phyloP scores from a whole-genome alignment of 2,888 invertebrate species.

The Exephanes ischioxanthus region DNA sequence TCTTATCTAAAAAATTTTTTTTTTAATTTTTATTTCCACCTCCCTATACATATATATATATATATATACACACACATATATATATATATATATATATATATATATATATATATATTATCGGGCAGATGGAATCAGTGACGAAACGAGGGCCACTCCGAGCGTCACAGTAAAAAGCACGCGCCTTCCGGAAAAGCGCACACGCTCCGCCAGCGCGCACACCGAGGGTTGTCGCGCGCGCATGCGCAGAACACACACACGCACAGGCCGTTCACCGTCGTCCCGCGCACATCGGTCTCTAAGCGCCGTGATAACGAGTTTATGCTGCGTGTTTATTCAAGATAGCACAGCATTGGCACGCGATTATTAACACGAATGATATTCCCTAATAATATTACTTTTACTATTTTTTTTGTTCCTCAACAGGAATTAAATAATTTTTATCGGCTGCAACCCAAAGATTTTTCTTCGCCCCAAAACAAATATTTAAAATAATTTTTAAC shows the following conservation, averaged over 20 bases:
- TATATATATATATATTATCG: not conserved
- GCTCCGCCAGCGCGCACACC: constrained; percentile 14
- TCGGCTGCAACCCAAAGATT: no score
- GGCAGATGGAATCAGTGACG: not conserved
- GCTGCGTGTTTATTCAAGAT: constrained; percentile 35
- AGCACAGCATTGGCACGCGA: constrained; percentile 34
- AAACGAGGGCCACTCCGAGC: constrained; percentile 22
- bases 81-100: no score
- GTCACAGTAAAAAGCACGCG: constrained; percentile 35
- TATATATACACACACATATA: no score
- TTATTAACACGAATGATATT: constrained; percentile 29
- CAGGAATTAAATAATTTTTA: no score
- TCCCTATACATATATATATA: no score
- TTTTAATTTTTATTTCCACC: not conserved
- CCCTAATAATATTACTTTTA: not conserved
- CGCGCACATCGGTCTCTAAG: not conserved
- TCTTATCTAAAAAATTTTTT: constrained; percentile 1
- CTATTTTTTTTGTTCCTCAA: not conserved
- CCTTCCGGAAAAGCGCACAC: constrained; percentile 45
- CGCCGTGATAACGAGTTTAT: constrained; percentile 35
- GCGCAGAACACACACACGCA: constrained; percentile 72
- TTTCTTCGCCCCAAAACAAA: no score
- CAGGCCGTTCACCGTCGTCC: constrained; percentile 56
- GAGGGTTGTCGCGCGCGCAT: constrained; percentile 69
- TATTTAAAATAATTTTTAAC: no score